Base-by-base conservation (phyloP, 2,113 vertebrate genomes). In the Saccopteryx bilineata region DNA sequence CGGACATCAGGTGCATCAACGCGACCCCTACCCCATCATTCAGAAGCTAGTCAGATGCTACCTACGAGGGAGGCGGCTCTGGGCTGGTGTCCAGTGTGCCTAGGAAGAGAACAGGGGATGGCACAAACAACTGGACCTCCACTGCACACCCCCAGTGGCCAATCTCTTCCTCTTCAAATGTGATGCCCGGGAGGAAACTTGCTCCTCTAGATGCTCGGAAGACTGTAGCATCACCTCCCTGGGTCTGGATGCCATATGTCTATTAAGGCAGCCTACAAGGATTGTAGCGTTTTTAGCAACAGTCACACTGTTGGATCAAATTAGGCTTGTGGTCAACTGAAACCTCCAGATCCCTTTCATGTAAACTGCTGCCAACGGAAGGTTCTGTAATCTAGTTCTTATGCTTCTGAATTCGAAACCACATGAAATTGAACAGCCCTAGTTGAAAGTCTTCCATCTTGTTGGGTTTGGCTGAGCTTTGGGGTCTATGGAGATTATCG, bases 401-500 rank as follows among this genome's bases (percentile, higher is more conserved):
- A 71, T 52, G 92, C 96, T 97, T 96, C 97, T 97, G 95, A 97
- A 95, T 96, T 76, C 39, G 81, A 97, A 97, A 97, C 97, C 97
- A 96, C 96, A 97, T 81, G 61, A 93, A 96, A 90, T 7, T 87
- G 95, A 93, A 95, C 75, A 87, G 84, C 69, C 8, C 11, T n/a
- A 15, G 39, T 72, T 95, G 96, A 96, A 96, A 72, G 31, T 54
- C 94, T 97, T 96, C 97, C 96, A 85, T 97, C 96, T 85, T 79
- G 84, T 15, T 76, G 93, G 94, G 82, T 96, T 96, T 93, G 95
- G 95, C 95, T 10, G 54, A 78, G 94, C 31, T 1, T 17, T 13
- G 7, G 81, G 85, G 87, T 85, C 96, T 46, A 10, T 4, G 23
- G 85, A 88, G 88, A 68, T 87, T n/a, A 72, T 26, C 65, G 4